Base-by-base conservation (phyloP, 1,140 invertebrate species). In the Drosophila mauritiana region DNA sequence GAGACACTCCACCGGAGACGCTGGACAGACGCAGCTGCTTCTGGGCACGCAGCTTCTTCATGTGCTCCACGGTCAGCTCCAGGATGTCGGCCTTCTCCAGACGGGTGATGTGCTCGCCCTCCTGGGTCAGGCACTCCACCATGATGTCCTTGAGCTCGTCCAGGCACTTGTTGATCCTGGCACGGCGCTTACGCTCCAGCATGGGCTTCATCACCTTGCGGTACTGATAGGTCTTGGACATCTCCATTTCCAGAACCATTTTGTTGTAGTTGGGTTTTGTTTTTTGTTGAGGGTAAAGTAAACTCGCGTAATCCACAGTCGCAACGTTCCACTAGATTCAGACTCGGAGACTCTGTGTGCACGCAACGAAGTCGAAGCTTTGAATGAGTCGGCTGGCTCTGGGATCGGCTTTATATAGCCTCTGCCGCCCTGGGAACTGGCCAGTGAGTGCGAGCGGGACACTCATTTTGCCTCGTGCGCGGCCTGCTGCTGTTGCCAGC, bases 21-120 rank as follows among this genome's bases (percentile, higher is more conserved):
- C 67, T 78, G 53, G 77, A 65, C 10, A 92, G 65, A 10, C 91
- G 73, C n/a, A 94, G 92, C 78, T 95, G 94, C 76, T 94, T 94
- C 40, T 95, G 94, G 36, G 94, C 94, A 74, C 96, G 95, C 27
- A 97, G 92, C 89, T 95, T 90, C 95, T 96, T 92, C 76, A 98
- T 93, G 92, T 97, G 96, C 80, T 96, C 96, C 52, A 98, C 97
- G 2, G 97, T 97, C 92, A 98, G 93, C 91, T 98, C 97, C 69
- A 98, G 93, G 81, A 98, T 97, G 91, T 98, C 97, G 42, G 97
- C 97, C 93, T 98, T 98, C 93, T 98, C 97, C 91, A 98, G 92
- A 91, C 97, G 97, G 78, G 96, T 96, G 57, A 96, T 94, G 83
- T 96, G 96, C 91, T 96, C 96, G 36, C 96, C 96, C 92, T 96